Evolutionary conservation across 2,888 invertebrate genomes (phyloP).

Genomic region (Bedellia somnulentella): DNA sequence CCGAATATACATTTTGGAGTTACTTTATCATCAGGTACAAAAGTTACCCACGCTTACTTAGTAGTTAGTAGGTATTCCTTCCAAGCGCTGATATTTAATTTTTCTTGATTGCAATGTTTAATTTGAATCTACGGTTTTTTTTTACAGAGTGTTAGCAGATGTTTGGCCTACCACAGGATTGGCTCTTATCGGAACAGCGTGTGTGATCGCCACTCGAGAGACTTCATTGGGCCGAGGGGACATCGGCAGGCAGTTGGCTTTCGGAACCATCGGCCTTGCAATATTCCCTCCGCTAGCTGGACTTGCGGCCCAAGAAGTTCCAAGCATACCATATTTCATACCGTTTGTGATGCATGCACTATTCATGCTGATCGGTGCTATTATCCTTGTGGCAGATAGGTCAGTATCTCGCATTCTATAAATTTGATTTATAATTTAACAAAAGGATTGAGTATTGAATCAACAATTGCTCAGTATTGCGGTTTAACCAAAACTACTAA

Average conservation of each 20-base stretch:
- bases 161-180: slow-evolving; percentile 75
- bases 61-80: too few relatives aligned
- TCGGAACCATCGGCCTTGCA: slow-evolving; percentile 74
- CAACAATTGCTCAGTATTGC: too few relatives aligned
- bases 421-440: slow-evolving; percentile 1
- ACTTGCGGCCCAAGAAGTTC: slow-evolving; percentile 32
- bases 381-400: slow-evolving; percentile 61
- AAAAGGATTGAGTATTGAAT: not conserved
- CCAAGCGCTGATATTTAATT: too few relatives aligned
- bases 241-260: slow-evolving; percentile 76
- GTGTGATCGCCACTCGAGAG: slow-evolving; percentile 81
- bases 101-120: too few relatives aligned
- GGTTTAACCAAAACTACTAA: too few relatives aligned
- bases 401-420: slow-evolving; percentile 23
- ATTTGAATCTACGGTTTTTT: too few relatives aligned
- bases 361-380: slow-evolving; percentile 56
- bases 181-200: slow-evolving; percentile 71
- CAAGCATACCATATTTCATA: slow-evolving; percentile 46
- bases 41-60: not conserved
- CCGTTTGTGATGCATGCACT: slow-evolving; percentile 63
- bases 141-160: slow-evolving; percentile 71
- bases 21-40: slow-evolving; percentile 65
- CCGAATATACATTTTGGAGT: slow-evolving; percentile 68
- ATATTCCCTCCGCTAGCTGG: slow-evolving; percentile 67
- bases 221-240: slow-evolving; percentile 79